Evolutionary conservation across 1,140 invertebrate genomes (phyloP).

Genomic region (Polypedilum vanderplanki): DNA sequence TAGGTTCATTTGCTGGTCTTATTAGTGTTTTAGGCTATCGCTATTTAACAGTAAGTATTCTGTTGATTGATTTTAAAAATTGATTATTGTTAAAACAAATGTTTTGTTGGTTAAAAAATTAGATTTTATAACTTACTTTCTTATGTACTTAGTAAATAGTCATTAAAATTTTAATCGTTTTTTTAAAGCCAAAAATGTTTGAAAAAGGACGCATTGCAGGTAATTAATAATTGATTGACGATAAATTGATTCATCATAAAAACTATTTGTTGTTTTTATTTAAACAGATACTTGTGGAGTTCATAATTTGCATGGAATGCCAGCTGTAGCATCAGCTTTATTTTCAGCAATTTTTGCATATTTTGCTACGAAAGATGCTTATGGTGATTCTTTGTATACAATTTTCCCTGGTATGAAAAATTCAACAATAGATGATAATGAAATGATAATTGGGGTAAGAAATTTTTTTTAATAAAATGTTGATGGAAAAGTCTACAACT

Average conservation of each 20-base stretch:
- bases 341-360: conserved; percentile 68
- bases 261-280: not conserved
- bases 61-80: not conserved
- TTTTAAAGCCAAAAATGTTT: conserved; percentile 24
- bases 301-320: conserved; percentile 94
- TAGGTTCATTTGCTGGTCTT: conserved; percentile 72
- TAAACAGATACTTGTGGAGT: conserved; percentile 92
- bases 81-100: too few relatives aligned
- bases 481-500: too few relatives aligned
- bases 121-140: not conserved
- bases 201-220: conserved; percentile 8
- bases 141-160: too few relatives aligned
- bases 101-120: too few relatives aligned
- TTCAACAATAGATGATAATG: conserved; percentile 33
- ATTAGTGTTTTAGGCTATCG: conserved; percentile 81
- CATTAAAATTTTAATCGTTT: too few relatives aligned
- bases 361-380: conserved; percentile 55
- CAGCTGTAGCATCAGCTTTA: conserved; percentile 76
- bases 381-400: conserved; percentile 50
- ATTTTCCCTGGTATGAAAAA: conserved; percentile 51
- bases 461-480: conserved; percentile 29
- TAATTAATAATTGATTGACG: too few relatives aligned
- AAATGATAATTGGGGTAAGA: conserved; percentile 41
- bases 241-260: too few relatives aligned
- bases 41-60: conserved; percentile 66